Evolutionary conservation across 2,888 invertebrate species (phyloP).

Genomic region (Andrena minutula): DNA sequence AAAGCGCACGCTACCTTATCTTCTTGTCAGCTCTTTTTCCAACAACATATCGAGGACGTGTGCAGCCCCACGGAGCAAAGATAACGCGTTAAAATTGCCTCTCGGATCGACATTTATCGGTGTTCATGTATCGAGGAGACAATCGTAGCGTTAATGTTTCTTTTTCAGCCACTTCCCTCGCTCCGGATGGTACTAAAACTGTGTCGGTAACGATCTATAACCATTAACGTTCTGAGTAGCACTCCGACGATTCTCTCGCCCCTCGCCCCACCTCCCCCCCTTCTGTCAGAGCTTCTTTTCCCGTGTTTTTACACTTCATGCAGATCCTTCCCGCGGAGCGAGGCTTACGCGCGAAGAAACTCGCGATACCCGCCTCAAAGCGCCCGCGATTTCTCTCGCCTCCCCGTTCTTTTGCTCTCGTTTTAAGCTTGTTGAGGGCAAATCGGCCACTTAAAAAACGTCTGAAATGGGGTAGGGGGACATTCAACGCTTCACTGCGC

Average conservation of each 20-base stretch:
- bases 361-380: slow-evolving; percentile 22
- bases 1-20: not conserved
- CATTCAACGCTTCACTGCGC: slow-evolving; percentile 54
- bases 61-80: not conserved
- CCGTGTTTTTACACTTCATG: slow-evolving; percentile 28
- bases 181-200: slow-evolving; percentile 48
- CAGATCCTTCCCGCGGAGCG: slow-evolving; percentile 5
- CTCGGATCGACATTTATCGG: slow-evolving; percentile 58
- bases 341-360: slow-evolving; percentile 15
- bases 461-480: slow-evolving; percentile 37
- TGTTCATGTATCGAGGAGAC: slow-evolving; percentile 53
- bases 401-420: slow-evolving; percentile 1
- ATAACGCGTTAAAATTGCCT: slow-evolving; percentile 44
- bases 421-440: slow-evolving; percentile 38
- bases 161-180: slow-evolving; percentile 50
- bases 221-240: slow-evolving; percentile 64
- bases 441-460: slow-evolving; percentile 64
- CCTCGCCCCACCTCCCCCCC: slow-evolving; percentile 20
- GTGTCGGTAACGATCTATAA: slow-evolving; percentile 65
- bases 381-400: slow-evolving; percentile 3
- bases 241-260: slow-evolving; percentile 42
- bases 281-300: not conserved
- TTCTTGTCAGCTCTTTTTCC: not conserved
- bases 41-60: slow-evolving; percentile 4
- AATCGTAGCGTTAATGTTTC: slow-evolving; percentile 61